These are phyloP conservation scores for Meriones psammophilus DNA, from an alignment of 2,797 vertebrate species.

Conservation along the genomic window DNA sequence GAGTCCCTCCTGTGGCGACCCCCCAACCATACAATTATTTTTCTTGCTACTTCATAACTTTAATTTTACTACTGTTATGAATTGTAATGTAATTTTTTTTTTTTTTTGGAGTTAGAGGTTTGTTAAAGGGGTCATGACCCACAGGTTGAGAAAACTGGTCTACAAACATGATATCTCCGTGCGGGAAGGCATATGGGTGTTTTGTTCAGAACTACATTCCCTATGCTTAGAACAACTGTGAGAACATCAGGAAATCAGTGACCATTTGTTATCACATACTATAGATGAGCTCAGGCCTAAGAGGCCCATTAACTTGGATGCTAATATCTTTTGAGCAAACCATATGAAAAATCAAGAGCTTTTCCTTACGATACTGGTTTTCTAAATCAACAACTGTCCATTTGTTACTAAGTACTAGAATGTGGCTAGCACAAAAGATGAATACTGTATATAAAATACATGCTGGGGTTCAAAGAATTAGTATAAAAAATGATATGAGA, in stretches of 20 bases:
- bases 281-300: neutral
- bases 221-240: slow-evolving; percentile 21
- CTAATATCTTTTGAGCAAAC: neutral
- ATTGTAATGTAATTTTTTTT: neutral
- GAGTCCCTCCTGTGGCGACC: neutral
- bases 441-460: neutral
- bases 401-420: neutral
- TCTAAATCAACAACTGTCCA: neutral
- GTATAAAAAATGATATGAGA: neutral
- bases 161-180: neutral
- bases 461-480: neutral
- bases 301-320: neutral
- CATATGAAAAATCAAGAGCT: neutral
- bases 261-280: neutral
- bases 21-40: neutral
- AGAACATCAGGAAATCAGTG: neutral
- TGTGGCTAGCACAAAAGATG: neutral
- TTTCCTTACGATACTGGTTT: neutral
- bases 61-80: neutral
- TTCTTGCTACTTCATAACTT: neutral
- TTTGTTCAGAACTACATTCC: neutral
- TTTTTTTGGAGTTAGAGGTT: neutral
- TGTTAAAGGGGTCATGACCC: neutral
- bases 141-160: neutral
- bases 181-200: neutral